phyloP scores from a whole-genome alignment of 2,113 vertebrate genomes.

The Sebastes fasciatus region DNA sequence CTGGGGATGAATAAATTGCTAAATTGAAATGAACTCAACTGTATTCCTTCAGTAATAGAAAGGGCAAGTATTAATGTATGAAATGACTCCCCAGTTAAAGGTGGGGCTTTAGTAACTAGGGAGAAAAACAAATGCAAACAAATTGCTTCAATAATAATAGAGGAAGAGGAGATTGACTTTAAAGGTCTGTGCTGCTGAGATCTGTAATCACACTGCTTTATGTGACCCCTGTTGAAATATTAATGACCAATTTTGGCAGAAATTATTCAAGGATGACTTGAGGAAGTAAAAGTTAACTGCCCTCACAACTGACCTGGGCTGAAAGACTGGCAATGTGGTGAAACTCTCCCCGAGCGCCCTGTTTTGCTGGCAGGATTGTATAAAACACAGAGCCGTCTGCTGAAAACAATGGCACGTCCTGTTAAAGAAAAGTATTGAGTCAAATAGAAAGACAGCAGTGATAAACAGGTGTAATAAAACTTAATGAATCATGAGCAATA shows the following conservation, averaged over 20 bases:
- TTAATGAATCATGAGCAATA: neutral
- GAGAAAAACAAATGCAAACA: conserved; percentile 21
- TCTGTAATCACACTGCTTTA: conserved; percentile 35
- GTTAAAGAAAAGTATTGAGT: conserved; percentile 12
- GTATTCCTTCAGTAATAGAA: neutral
- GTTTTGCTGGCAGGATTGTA: conserved; percentile 84
- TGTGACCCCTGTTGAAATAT: neutral
- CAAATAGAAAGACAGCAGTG: neutral
- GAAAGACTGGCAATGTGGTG: conserved; percentile 84
- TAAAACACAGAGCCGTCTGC: conserved; percentile 83
- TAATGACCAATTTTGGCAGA: conserved; percentile 7
- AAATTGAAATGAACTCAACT: neutral
- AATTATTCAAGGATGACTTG: neutral
- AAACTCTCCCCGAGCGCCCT: conserved; percentile 87
- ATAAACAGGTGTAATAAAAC: neutral
- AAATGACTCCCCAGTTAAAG: conserved; percentile 16
- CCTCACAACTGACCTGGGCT: conserved; percentile 80
- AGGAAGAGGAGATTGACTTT: neutral
- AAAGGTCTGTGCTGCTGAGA: neutral
- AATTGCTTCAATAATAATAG: conserved; percentile 16
- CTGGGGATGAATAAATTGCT: conserved; percentile 1
- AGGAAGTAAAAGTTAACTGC: conserved; percentile 7
- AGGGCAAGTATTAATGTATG: conserved; percentile 25
- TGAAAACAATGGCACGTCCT: conserved; percentile 85
- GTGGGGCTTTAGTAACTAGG: conserved; percentile 2